Conservation (phyloP, 2,888 invertebrate species). For the Archips crataeganus region DNA sequence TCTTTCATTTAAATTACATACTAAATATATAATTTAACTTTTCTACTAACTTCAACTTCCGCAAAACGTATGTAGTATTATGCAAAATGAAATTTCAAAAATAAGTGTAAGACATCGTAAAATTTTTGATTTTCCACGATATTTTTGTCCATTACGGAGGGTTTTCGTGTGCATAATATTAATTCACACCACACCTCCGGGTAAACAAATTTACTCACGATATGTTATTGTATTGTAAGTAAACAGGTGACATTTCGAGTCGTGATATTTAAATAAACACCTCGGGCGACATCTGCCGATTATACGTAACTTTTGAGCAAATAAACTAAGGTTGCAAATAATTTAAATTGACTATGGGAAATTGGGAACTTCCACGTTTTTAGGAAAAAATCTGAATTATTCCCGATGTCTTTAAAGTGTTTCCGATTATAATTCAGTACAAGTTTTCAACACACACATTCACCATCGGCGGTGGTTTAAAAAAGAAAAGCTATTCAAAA, state of each 20-base stretch:
- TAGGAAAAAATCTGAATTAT: neutral
- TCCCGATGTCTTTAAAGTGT: neutral
- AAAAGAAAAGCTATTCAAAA: too few species aligned
- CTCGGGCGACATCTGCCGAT: slow-evolving; percentile 51
- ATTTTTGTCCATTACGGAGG: neutral
- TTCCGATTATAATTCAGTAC: too few species aligned
- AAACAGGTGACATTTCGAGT: slow-evolving; percentile 64
- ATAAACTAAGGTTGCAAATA: slow-evolving; percentile 33
- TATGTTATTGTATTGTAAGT: slow-evolving; percentile 58
- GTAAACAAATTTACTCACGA: slow-evolving; percentile 66
- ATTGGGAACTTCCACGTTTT: slow-evolving; percentile 5
- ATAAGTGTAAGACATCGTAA: neutral
- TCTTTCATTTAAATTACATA: too few species aligned
- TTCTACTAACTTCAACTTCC: too few species aligned
- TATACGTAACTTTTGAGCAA: slow-evolving; percentile 28
- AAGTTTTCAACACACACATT: too few species aligned
- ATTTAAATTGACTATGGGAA: slow-evolving; percentile 9
- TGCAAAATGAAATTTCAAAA: too few species aligned
- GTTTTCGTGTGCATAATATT: slow-evolving; percentile 47
- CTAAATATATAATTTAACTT: too few species aligned
- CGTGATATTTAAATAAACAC: slow-evolving; percentile 76
- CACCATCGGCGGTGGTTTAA: too few species aligned
- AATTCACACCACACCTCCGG: slow-evolving; percentile 63
- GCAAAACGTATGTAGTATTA: too few species aligned
- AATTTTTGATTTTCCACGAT: neutral